A percentile compares a stretch with the other conserved stretches of the same genome.
phyloP scores from a whole-genome alignment of 2,113 vertebrate species.

The Pavo muticus region DNA sequence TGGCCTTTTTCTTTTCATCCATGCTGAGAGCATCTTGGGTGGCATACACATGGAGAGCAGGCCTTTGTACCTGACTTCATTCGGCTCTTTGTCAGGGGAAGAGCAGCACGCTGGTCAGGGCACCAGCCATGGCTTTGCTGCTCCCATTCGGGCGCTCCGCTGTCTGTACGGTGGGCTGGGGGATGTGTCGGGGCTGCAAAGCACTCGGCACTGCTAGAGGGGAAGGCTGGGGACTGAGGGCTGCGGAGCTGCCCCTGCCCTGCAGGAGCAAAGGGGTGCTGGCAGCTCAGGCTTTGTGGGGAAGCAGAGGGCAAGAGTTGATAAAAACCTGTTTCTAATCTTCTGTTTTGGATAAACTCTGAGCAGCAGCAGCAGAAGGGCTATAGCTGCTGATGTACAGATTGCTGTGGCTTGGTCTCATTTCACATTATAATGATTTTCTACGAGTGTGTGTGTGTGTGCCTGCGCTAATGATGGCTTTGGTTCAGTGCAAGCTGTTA shows the following conservation, averaged over 20 bases:
- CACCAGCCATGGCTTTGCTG: neutral
- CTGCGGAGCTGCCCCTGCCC: slow-evolving; percentile 40
- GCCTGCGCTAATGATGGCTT: slow-evolving; percentile 49
- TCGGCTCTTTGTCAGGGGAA: neutral
- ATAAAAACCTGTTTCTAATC: slow-evolving; percentile 56
- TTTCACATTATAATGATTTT: slow-evolving; percentile 59
- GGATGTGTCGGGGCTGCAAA: neutral
- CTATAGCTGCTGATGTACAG: slow-evolving; percentile 23
- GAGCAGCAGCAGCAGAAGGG: slow-evolving; percentile 45
- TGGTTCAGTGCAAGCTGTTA: slow-evolving; percentile 56
- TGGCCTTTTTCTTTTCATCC: neutral
- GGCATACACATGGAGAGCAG: neutral
- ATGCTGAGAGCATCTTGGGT: neutral
- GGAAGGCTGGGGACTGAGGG: neutral
- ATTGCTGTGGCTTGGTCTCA: slow-evolving; percentile 49
- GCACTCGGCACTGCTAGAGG: rapidly evolving
- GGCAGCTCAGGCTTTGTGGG: neutral
- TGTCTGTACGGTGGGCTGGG: neutral
- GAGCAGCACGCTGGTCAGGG: neutral
- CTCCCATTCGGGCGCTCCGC: neutral
- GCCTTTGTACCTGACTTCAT: neutral
- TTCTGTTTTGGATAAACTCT: slow-evolving; percentile 6
- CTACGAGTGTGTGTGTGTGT: neutral
- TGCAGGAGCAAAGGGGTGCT: neutral
- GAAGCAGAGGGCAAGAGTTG: slow-evolving; percentile 24